Conservation (phyloP, 2,113 vertebrate species). For the Todiramphus chloris region DNA sequence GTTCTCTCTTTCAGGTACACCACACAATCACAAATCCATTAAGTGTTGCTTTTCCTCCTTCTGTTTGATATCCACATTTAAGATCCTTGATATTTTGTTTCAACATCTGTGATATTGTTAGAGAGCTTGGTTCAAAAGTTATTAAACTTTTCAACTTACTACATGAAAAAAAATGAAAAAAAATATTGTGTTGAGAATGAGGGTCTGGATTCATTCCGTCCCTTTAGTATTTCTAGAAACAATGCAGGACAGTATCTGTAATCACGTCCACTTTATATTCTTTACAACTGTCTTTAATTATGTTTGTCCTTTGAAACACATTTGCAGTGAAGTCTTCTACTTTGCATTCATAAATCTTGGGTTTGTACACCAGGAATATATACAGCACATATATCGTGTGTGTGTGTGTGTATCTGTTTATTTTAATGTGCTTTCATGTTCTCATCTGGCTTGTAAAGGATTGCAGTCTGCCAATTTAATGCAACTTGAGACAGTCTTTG, state of each 20-base stretch:
- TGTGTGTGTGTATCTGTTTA: constrained; percentile 62
- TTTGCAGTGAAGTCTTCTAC: constrained; percentile 65
- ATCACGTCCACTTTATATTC: constrained; percentile 60
- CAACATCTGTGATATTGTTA: not conserved
- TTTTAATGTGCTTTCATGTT: constrained; percentile 59
- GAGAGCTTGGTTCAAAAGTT: not conserved
- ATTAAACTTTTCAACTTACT: not conserved
- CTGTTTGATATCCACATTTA: not conserved
- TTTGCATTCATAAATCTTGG: constrained; percentile 60
- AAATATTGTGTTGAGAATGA: not conserved
- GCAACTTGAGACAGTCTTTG: constrained; percentile 58
- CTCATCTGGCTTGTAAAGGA: constrained; percentile 68
- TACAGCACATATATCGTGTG: constrained; percentile 42
- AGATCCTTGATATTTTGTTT: constrained; percentile 31
- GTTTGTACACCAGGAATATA: constrained; percentile 48
- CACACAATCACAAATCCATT: not conserved
- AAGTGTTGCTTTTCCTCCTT: not conserved
- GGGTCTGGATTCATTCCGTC: constrained; percentile 20
- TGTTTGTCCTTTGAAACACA: constrained; percentile 68
- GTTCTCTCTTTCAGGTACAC: not conserved
- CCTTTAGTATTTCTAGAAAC: constrained; percentile 24
- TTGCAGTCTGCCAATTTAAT: constrained; percentile 50
- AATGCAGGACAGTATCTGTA: constrained; percentile 39
- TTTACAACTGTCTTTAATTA: constrained; percentile 72
- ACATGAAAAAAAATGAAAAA: not conserved